Base-by-base conservation (phyloP, 2,797 vertebrate species). In the Ciconia nigra region DNA sequence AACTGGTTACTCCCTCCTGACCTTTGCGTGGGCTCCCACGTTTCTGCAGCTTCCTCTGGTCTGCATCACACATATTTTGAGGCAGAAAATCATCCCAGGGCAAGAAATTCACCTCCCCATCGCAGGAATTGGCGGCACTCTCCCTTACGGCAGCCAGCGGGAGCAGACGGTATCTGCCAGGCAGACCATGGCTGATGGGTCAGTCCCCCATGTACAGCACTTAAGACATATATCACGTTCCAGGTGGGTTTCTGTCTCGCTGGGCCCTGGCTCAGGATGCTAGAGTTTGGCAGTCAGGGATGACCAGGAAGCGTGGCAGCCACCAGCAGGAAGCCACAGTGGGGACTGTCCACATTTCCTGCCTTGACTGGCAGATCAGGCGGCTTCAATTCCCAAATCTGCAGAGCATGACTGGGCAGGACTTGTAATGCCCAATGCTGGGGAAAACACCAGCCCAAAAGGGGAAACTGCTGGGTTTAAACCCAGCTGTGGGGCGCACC, bases 261-360 rank as follows among this genome's bases (percentile, higher is more conserved):
- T 41, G 14, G 42, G 28, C 21, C 42, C 17, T 26, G 28, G 46
- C n/a, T 80, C 1, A 0, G 7, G 3, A 37, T 33, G 39, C 41
- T 57, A 6, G 33, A 15, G 17, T 39, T 52, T 17, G 10, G 61
- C 51, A 57, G 58, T 20, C 31, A 33, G 37, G 22, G 63, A 47
- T 44, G 21, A 77, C 16, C 0, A 3, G 67, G 16, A 76, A 72
- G 5, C 0, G 0, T 29, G 12, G 17, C 46, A 62, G 41, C 37
- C 59, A 42, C 14, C 49, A 74, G 26, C 3, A 7, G 29, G 13
- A 47, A 91, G 28, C 37, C 41, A 35, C n/a, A 65, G 54, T 8
- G 15, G n/a, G 28, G 26, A 47, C 37, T 61, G 35, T n/a, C 29
- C 46, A 29, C 10, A 26, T 37, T 33, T 89, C 47, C 42, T 28